Conservation (phyloP, 2,113 vertebrate genomes). For the Podiceps cristatus region DNA sequence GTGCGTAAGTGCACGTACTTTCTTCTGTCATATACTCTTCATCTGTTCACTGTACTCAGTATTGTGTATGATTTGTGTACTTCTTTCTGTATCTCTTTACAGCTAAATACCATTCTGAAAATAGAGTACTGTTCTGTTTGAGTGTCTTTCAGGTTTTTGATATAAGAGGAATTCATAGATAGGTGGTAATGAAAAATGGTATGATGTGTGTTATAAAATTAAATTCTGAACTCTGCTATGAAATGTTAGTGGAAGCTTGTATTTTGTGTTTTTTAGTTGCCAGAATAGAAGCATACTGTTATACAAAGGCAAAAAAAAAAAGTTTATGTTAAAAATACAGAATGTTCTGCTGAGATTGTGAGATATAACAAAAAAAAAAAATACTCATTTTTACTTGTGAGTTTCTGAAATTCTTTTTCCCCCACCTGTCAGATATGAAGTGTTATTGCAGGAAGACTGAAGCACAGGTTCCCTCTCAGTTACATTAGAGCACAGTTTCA, state of each 20-base stretch:
- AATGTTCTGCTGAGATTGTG: not conserved
- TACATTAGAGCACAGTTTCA: not conserved
- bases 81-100: not conserved
- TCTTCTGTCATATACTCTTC: not conserved
- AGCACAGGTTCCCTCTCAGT: not conserved
- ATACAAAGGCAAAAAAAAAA: not conserved
- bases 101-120: constrained; percentile 39
- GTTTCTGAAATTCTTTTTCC: not conserved
- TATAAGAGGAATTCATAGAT: not conserved
- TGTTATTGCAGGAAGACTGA: not conserved
- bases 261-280: not conserved
- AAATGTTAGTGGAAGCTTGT: not conserved
- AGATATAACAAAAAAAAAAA: constrained; percentile 19
- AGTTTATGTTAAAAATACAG: not conserved
- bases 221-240: constrained; percentile 23
- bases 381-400: not conserved
- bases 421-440: not conserved
- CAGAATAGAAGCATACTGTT: not conserved
- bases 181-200: constrained; percentile 21
- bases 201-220: not conserved
- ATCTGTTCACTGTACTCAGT: not conserved
- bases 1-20: constrained; percentile 9
- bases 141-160: constrained; percentile 12
- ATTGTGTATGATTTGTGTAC: not conserved
- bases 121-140: not conserved